Conservation (phyloP, 2,888 invertebrate species). For the Tromatobia lineatoria region DNA sequence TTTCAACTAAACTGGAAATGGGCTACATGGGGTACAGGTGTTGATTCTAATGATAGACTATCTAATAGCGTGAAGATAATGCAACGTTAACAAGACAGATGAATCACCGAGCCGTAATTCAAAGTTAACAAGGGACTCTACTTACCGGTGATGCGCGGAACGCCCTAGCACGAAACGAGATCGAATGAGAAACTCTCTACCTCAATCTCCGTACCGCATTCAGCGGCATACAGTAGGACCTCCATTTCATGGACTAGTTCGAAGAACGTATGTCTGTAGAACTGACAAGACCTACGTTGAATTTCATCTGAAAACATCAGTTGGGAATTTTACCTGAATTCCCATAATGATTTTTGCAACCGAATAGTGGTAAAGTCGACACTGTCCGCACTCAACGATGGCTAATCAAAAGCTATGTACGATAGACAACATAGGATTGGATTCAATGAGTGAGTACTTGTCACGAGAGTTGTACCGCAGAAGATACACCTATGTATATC, state of each 20-base stretch:
- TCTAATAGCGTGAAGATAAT: slow-evolving; percentile 44
- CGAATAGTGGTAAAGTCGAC: too few relatives aligned
- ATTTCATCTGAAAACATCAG: too few relatives aligned
- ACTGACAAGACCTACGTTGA: slow-evolving; percentile 30
- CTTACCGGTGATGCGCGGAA: background rate
- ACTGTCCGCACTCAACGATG: too few relatives aligned
- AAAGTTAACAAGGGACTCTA: slow-evolving; percentile 13
- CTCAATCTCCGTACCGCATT: too few relatives aligned
- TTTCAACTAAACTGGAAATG: slow-evolving; percentile 31
- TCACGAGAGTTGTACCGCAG: slow-evolving; percentile 10
- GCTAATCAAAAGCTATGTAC: slow-evolving; percentile 27
- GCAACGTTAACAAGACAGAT: slow-evolving; percentile 26
- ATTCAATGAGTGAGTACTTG: slow-evolving; percentile 47
- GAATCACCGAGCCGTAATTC: slow-evolving; percentile 50
- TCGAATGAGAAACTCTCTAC: background rate
- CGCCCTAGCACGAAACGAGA: slow-evolving; percentile 31
- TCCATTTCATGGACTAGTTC: too few relatives aligned
- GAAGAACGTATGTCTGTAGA: too few relatives aligned
- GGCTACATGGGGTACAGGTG: slow-evolving; percentile 13
- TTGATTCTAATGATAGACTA: slow-evolving; percentile 54
- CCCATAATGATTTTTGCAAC: too few relatives aligned
- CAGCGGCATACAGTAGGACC: too few relatives aligned
- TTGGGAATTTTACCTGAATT: too few relatives aligned
- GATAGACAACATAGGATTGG: background rate
- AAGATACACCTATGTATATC: background rate